Evolutionary conservation across 2,113 vertebrate genomes (phyloP).

Genomic region (Bufo bufo): DNA sequence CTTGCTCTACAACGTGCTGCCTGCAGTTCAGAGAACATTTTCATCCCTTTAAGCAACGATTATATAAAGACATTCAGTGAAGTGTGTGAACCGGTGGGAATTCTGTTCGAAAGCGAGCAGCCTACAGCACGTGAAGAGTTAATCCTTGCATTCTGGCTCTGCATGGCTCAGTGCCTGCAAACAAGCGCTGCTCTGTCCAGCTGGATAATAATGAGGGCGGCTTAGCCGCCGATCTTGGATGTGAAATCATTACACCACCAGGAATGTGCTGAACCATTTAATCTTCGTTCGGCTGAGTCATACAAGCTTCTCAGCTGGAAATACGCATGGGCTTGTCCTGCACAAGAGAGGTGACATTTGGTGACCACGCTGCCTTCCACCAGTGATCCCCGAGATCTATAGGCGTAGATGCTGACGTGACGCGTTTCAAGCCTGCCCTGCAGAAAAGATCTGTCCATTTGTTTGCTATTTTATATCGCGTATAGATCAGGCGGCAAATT

Average conservation of each 20-base stretch:
- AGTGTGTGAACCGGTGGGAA: not conserved
- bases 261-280: constrained; percentile 43
- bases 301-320: constrained; percentile 2
- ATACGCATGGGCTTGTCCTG: not conserved
- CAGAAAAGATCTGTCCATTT: not conserved
- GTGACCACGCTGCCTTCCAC: not conserved
- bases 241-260: constrained; percentile 40
- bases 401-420: no score
- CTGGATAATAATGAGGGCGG: constrained; percentile 17
- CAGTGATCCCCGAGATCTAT: not conserved
- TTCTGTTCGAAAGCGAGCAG: no score
- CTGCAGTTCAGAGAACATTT: no score
- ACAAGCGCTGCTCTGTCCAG: constrained; percentile 3
- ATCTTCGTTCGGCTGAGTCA: constrained; percentile 30
- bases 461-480: not conserved
- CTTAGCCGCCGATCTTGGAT: constrained; percentile 21
- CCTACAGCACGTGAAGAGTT: not conserved
- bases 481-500: no score
- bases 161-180: not conserved
- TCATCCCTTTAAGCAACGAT: no score
- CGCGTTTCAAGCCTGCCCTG: no score
- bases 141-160: not conserved
- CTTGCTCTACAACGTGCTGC: no score
- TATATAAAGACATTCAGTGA: no score
- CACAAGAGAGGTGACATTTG: not conserved